phyloP scores from a whole-genome alignment of 2,888 invertebrate genomes.

The Tenthredo notha region DNA sequence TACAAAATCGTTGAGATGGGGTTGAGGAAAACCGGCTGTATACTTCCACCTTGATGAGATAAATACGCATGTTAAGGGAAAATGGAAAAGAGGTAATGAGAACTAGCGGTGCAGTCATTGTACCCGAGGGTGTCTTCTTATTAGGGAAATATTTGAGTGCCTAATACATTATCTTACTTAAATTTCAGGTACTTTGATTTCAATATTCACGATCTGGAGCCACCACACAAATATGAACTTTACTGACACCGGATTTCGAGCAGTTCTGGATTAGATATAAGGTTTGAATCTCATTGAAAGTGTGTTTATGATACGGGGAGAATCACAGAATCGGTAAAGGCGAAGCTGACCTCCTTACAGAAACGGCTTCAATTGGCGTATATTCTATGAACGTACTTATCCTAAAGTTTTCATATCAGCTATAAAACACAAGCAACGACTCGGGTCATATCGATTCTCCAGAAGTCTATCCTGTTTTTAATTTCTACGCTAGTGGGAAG shows the following conservation, averaged over 20 bases:
- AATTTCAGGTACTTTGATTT: background rate
- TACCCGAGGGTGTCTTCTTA: background rate
- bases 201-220: background rate
- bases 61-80: conserved; percentile 58
- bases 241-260: background rate
- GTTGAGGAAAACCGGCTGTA: conserved; percentile 55
- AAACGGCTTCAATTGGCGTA: background rate
- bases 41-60: conserved; percentile 58
- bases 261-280: background rate
- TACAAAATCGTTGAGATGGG: conserved; percentile 66
- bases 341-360: conserved; percentile 31
- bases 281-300: background rate
- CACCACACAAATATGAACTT: background rate
- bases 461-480: background rate
- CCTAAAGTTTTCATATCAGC: conserved; percentile 33
- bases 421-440: background rate
- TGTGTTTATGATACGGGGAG: background rate
- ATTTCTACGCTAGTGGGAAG: background rate
- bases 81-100: conserved; percentile 57
- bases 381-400: background rate
- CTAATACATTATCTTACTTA: background rate
- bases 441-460: conserved; percentile 11
- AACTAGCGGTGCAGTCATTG: background rate
- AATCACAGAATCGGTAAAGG: background rate
- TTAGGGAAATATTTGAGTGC: background rate